phyloP scores from a whole-genome alignment of 2,888 invertebrate genomes.

The Argyresthia goedartella region DNA sequence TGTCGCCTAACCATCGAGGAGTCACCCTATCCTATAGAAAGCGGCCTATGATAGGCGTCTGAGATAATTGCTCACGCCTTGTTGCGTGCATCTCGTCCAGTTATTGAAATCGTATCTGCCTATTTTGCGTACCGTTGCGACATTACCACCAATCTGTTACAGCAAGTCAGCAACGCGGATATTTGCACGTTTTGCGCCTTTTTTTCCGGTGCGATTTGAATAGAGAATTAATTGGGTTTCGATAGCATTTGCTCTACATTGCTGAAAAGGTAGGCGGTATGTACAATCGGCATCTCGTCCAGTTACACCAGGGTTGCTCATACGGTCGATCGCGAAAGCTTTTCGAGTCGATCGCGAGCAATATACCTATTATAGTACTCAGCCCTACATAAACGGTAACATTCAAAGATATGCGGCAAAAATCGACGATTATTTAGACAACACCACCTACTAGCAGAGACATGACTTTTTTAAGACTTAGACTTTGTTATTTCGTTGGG shows the following conservation, averaged over 20 bases:
- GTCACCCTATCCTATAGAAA: conserved; percentile 24
- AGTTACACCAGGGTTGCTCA: no score
- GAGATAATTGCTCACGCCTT: conserved; percentile 49
- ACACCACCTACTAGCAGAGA: no score
- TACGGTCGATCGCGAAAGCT: no score
- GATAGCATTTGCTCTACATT: background rate
- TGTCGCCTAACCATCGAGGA: background rate
- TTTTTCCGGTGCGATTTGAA: background rate
- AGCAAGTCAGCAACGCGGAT: conserved; percentile 9
- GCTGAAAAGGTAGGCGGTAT: background rate
- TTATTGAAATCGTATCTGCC: conserved; percentile 14
- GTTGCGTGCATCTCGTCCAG: conserved; percentile 14
- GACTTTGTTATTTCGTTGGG: no score
- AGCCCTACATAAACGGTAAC: no score
- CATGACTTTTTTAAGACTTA: no score
- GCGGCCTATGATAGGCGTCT: conserved; percentile 46
- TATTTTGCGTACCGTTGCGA: conserved; percentile 14
- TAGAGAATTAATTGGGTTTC: background rate
- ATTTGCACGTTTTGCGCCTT: conserved; percentile 8
- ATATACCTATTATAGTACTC: no score
- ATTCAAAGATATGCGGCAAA: no score
- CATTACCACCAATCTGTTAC: conserved; percentile 9
- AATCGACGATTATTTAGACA: no score
- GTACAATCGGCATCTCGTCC: no score
- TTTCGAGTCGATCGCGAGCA: no score